Evolutionary conservation across 2,888 invertebrate species (phyloP), one percentile per base, ranked within the genome.

Genomic region (Steinernema hermaphroditum): DNA sequence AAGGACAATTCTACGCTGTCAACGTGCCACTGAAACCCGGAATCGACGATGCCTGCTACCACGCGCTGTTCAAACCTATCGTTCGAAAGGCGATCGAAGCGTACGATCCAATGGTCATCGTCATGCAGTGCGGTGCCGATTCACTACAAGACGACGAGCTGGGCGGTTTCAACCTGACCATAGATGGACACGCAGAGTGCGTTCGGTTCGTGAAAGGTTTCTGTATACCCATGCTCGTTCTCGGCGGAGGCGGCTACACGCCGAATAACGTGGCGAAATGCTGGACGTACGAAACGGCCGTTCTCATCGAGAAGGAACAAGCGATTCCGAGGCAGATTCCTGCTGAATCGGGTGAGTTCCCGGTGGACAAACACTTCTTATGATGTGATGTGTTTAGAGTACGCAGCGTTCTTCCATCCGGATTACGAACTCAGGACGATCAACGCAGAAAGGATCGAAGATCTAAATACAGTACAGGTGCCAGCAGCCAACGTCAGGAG

Each of bases 21-120:
- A 99, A 99, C 90, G 96, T 99, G 0, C 98, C 98, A 0, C 88
- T 99, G 16, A 94, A 94, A 84, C 96, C 97, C 88, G 98, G 97
- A 0, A 97, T 98, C 76, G 96, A 96, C 87, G 97, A 97, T 88
- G 84, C 86, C 54, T 88, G 89, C 88, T 79, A 83, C 85, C 41
- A 69, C 49, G 81, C 83, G 71, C 82, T 95, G 2, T 97, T 97
- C 87, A 94, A 96, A 85, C 96, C 96, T 0, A 92, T 94, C 0
- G 94, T 98, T 79, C 87, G 88, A 74, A 86, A 88, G 78, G 96
- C 98, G 0, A 95, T 98, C 92, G 94, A 96, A 84, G 95, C 93
- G 87, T 99, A 94, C 88, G 76, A 93, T 70, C 98, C 98, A 0
- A 94, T 94, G 0, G 96, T 94, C 0, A 95, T 99, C 81, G 98